A percentile compares a stretch with the other conserved stretches of the same genome.
Conservation (phyloP, 1,140 invertebrate species). For the Temnothorax longispinosus region DNA sequence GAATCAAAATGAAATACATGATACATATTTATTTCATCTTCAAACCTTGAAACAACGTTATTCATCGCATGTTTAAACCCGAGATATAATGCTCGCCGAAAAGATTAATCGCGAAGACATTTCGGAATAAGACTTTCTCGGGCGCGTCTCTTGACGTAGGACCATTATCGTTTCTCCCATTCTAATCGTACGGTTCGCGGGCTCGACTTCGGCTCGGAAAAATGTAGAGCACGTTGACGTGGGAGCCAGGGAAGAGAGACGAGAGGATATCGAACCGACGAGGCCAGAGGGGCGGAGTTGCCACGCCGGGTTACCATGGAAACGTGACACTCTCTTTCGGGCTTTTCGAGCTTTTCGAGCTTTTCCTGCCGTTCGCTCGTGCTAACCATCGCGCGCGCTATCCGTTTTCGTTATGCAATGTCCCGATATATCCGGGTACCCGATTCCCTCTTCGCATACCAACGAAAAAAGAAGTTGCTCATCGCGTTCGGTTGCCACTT, state of each 20-base stretch:
- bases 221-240: conserved; percentile 82
- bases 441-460: conserved; percentile 8
- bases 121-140: neutral
- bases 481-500: neutral
- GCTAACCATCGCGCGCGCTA: conserved; percentile 55
- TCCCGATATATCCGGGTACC: conserved; percentile 49
- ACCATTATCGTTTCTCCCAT: conserved; percentile 28
- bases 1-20: neutral
- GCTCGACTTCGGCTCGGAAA: conserved; percentile 69
- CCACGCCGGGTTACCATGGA: conserved; percentile 81
- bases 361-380: conserved; percentile 73
- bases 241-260: conserved; percentile 62
- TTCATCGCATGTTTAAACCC: neutral
- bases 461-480: neutral
- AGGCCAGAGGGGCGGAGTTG: conserved; percentile 82
- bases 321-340: conserved; percentile 84
- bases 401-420: conserved; percentile 46
- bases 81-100: neutral
- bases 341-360: conserved; percentile 80
- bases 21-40: neutral
- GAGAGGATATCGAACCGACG: conserved; percentile 84
- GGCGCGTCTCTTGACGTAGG: conserved; percentile 2
- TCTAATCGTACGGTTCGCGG: conserved; percentile 46
- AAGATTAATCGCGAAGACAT: conserved; percentile 16
- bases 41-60: neutral